Evolutionary conservation across 2,888 invertebrate species (phyloP), one percentile per base, ranked within the genome.

Genomic region (Busseola fusca): DNA sequence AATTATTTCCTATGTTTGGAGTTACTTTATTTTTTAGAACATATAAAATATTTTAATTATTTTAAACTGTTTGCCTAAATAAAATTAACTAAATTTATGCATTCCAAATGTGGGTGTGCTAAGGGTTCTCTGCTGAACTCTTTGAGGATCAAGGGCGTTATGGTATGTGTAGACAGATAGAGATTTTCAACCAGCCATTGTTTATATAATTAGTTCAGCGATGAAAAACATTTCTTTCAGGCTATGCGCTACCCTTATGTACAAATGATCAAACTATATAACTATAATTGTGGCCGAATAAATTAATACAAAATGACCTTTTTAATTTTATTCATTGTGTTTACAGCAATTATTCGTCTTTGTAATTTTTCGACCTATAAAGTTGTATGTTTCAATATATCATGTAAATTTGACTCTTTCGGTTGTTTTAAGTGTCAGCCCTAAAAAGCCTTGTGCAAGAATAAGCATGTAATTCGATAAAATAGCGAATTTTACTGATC

Each of bases 1-100:
- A 63, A 79, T 65, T 65, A 57, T 78, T 79, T 81, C 79, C 68
- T 78, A 65, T 59, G n/a, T 78, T 63, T 72, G 14, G 27, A 48
- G 48, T 72, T 79, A 27, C 27, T 79, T 67, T 40, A 66, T 69
- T 54, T 52, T 71, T 27, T 21, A n/a, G 2, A 14, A 3, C 14
- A n/a, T 54, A 0, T 30, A n/a, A 7, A 52, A n/a, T 37, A 62
- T 50, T 37, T 14, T 4, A 34, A 40, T 68, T 9, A 56, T 66
- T 57, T 45, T 6, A 37, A 57, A 50, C 14, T 50, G 1, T 59
- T 66, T 64, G 48, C 40, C 45, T 48, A 50, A 50, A n/a, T 30
- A 16, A 16, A 27, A 34, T 12, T 34, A 34, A 34, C 14, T 14
- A 58, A 14, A 45, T 45, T 3, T 48, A 45, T 45, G 45, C 18